These are phyloP conservation scores for Poeciliopsis retropinna DNA, from an alignment of 2,113 vertebrate genomes.

Conservation along the genomic window DNA sequence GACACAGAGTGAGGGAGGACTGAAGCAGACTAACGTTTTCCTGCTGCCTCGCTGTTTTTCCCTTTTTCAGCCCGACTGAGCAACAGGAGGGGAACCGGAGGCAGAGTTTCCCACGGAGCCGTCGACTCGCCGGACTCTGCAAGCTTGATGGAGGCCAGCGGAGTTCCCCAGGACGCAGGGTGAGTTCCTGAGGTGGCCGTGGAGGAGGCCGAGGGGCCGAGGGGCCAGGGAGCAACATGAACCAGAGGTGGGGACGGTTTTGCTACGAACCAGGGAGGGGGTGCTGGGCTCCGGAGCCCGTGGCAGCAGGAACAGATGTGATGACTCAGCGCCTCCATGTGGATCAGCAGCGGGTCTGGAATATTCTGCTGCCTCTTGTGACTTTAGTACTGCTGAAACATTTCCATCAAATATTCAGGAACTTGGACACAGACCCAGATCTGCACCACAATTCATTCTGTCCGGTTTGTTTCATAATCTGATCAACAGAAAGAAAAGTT, in stretches of 20 bases:
- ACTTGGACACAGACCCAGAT: no score
- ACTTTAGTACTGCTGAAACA: not conserved
- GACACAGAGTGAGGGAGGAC: slow-evolving; percentile 42
- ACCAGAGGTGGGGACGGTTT: no score
- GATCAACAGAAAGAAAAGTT: no score
- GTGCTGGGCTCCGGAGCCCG: slow-evolving; percentile 24
- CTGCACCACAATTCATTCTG: no score
- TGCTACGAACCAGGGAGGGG: no score
- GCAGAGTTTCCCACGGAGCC: slow-evolving; percentile 44
- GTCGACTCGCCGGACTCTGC: slow-evolving; percentile 18
- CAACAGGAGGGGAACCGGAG: slow-evolving; percentile 62
- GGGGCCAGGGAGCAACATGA: no score
- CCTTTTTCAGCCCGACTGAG: slow-evolving; percentile 56
- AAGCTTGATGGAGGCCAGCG: slow-evolving; percentile 64
- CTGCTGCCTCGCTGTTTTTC: slow-evolving; percentile 49
- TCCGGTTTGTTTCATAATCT: no score
- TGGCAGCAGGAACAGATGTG: slow-evolving; percentile 69
- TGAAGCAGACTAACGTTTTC: slow-evolving; percentile 53
- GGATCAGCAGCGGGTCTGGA: slow-evolving; percentile 34
- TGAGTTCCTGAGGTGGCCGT: slow-evolving; percentile 29
- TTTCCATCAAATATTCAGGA: not conserved
- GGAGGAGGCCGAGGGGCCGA: no score
- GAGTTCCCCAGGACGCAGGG: slow-evolving; percentile 46
- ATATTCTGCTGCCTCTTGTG: not conserved
- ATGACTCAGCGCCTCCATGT: slow-evolving; percentile 66